Evolutionary conservation across 2,888 invertebrate genomes (phyloP).

Genomic region (Netelia virgata): DNA sequence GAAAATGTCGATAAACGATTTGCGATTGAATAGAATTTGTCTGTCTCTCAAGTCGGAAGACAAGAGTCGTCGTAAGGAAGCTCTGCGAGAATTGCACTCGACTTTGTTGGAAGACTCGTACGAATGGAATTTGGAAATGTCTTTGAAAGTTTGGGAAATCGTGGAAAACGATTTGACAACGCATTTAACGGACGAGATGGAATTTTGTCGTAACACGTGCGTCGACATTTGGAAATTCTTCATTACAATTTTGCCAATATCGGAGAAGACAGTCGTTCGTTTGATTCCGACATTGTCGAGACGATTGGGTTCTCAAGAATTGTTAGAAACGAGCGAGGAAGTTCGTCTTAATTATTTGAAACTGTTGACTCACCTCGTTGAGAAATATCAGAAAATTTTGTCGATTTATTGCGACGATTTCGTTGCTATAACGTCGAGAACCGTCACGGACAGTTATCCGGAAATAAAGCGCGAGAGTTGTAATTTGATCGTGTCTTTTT

Average conservation of each 20-base stretch:
- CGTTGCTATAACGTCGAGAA: slow-evolving; percentile 90
- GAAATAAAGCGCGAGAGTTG: slow-evolving; percentile 93
- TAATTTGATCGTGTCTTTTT: slow-evolving; percentile 89
- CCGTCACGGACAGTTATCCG: slow-evolving; percentile 92
- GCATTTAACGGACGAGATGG: slow-evolving; percentile 87
- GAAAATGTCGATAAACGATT: slow-evolving; percentile 69
- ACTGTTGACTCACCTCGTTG: slow-evolving; percentile 89
- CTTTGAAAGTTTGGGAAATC: slow-evolving; percentile 84
- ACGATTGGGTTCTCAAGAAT: slow-evolving; percentile 92
- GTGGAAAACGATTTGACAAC: slow-evolving; percentile 85
- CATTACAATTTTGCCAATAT: slow-evolving; percentile 87
- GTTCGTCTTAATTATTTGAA: slow-evolving; percentile 90
- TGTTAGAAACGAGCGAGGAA: slow-evolving; percentile 92
- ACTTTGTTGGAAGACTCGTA: slow-evolving; percentile 83
- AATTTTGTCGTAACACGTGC: slow-evolving; percentile 88
- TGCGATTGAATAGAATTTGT: slow-evolving; percentile 72
- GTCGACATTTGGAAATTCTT: slow-evolving; percentile 87
- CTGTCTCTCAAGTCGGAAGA: slow-evolving; percentile 87
- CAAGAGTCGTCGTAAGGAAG: slow-evolving; percentile 87
- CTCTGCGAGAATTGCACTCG: slow-evolving; percentile 86
- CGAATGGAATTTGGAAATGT: slow-evolving; percentile 81
- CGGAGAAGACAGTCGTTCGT: slow-evolving; percentile 91
- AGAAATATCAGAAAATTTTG: slow-evolving; percentile 88
- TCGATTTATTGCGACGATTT: slow-evolving; percentile 91
- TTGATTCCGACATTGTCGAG: slow-evolving; percentile 91